A percentile compares a stretch with the other conserved stretches of the same genome.
These are phyloP conservation scores for Acrobasis consociella DNA, from an alignment of 2,888 invertebrate genomes.

Conservation along the genomic window DNA sequence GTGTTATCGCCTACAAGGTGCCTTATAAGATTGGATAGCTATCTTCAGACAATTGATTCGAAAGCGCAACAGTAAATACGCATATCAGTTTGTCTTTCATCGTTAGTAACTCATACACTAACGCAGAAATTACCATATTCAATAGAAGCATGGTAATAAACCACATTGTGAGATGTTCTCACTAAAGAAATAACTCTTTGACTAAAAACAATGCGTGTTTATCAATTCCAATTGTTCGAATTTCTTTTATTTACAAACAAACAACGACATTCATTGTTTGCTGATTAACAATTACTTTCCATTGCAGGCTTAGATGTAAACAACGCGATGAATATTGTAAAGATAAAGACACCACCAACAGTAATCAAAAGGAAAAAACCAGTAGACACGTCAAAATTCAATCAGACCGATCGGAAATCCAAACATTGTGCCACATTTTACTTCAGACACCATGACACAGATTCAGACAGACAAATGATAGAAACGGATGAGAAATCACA, in stretches of 20 bases:
- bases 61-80: slow-evolving; percentile 16
- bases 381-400: slow-evolving; percentile 84
- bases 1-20: slow-evolving; percentile 20
- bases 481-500: slow-evolving; percentile 75
- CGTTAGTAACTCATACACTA: slow-evolving; percentile 6
- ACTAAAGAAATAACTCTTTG: slow-evolving; percentile 36
- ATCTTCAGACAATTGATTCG: slow-evolving; percentile 12
- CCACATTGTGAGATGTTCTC: slow-evolving; percentile 19
- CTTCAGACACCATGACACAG: slow-evolving; percentile 93
- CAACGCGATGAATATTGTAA: slow-evolving; percentile 49
- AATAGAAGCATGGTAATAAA: slow-evolving; percentile 30
- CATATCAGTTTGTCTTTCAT: slow-evolving; percentile 3
- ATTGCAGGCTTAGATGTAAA: slow-evolving; percentile 61
- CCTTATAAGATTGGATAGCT: slow-evolving; percentile 15
- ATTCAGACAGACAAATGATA: slow-evolving; percentile 88
- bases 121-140: slow-evolving; percentile 20
- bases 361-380: slow-evolving; percentile 79
- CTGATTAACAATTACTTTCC: slow-evolving; percentile 36
- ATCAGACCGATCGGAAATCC: slow-evolving; percentile 89
- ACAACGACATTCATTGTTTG: slow-evolving; percentile 37
- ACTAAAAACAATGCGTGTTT: slow-evolving; percentile 55
- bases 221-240: slow-evolving; percentile 41
- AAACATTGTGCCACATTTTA: slow-evolving; percentile 93
- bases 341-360: slow-evolving; percentile 67
- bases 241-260: slow-evolving; percentile 48